Evolutionary conservation across 2,797 vertebrate species (phyloP), one percentile per base, ranked within the genome.

Genomic region (Pantherophis vulpinus): DNA sequence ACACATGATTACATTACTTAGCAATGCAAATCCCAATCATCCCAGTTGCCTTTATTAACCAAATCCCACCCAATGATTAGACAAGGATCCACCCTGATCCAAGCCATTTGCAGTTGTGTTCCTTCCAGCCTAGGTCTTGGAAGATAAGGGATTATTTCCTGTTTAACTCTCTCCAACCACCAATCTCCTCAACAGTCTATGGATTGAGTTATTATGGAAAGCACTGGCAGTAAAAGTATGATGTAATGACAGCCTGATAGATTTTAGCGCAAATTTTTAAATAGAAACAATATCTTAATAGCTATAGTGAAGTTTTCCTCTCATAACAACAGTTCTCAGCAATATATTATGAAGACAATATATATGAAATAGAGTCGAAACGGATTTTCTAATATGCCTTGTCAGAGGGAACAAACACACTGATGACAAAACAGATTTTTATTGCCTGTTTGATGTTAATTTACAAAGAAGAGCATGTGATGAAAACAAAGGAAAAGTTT

Each of bases 401-500:
- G 12, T 20, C 47, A 91, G 93, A 51, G 51, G 51, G 51, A 51
- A 51, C 51, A 51, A 51, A 51, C 51, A 51, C 47, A 93, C 42
- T 93, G 74, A 59, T 66, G 91, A 86, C 16, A n/a, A 90, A 94
- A 96, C 14, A 88, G 23, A 54, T 4, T 92, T 93, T 90, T 89
- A 70, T 87, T 93, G 89, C 91, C 29, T 47, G 87, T 90, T 94
- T 79, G 89, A 27, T 93, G 96, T 87, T 91, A 93, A 20, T 90
- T 94, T 92, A 96, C 90, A 37, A 91, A 87, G 13, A 18, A 60
- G 25, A 54, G 11, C 92, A 91, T 51, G 2, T 88, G 29, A 56
- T 95, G 91, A 86, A 94, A 94, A 47, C 91, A 92, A 94, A 95
- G 93, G 25, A 94, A 96, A 95, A 88, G 95, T 86, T 47, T 70